Base-by-base conservation (phyloP, 1,140 invertebrate genomes). In the Drosophila erecta region DNA sequence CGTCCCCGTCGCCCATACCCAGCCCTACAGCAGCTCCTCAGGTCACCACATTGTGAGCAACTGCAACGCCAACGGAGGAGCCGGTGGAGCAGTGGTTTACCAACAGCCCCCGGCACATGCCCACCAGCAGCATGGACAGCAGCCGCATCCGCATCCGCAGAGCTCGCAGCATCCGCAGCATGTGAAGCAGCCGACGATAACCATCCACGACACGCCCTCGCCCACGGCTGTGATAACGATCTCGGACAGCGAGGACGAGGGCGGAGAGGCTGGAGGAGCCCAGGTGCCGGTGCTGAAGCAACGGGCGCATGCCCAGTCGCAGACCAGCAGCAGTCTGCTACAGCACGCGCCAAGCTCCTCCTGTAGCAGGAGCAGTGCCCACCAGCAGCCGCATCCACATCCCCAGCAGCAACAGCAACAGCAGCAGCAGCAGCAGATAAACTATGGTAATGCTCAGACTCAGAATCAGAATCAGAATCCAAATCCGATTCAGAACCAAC, bases 181-280 rank as follows among this genome's bases (percentile, higher is more conserved):
- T 53, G 81, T 92, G 43, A 92, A 92, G 66, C 91, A 92, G 55
- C 91, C 91, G 76, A 97, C 97, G 2, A 98, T 98, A 71, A 97
- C 97, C 15, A 98, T 98, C 62, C 95, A 96, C 51, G 97, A 98
- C 90, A 98, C 98, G 14, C 98, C 98, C 4, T 98, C 97, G 15
- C 97, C 97, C 4, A 96, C 97, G 46, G 98, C 97, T 50, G 84
- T 87, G 14, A 99, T 99, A 77, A 99, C 98, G 17, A 99, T 99
- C 81, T 98, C 97, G 37, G 98, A 98, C 90, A 98, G 97, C 85
- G 98, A 98, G 87, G 98, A 99, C 92, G 98, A 99, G 92, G 93
- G 93, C 15, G 93, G 94, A 46, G 92, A 93, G 76, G 90, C 89
- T n/a, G 61, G 11, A 22, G 44, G n/a, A 49, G 55, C 30, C 41